Conservation (phyloP, 2,888 invertebrate species). For the Lucinisca nassula region DNA sequence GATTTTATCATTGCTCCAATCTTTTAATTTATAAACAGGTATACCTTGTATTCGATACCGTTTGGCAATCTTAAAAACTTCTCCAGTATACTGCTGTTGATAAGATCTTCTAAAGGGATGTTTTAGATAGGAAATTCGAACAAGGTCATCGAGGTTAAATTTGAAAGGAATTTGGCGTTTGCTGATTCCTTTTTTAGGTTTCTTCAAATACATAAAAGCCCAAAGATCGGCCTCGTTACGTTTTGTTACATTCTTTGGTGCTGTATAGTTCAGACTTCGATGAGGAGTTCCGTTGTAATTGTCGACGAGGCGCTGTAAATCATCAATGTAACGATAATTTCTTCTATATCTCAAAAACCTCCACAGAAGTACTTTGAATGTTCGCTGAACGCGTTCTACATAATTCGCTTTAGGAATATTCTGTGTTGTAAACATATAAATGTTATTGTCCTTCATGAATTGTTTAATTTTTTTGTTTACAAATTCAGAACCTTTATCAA, state of each 20-base stretch:
- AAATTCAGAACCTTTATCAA: too few relatives aligned
- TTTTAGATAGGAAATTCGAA: slow-evolving; percentile 23
- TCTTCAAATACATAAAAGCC: not conserved
- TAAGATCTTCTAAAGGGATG: slow-evolving; percentile 18
- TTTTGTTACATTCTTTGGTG: slow-evolving; percentile 4
- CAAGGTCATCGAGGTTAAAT: slow-evolving; percentile 11
- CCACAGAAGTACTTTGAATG: too few relatives aligned
- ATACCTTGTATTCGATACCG: not conserved
- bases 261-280: slow-evolving; percentile 6
- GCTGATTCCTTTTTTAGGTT: not conserved
- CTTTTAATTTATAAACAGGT: not conserved
- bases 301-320: slow-evolving; percentile 15
- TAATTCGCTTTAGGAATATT: too few relatives aligned
- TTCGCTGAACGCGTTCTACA: too few relatives aligned
- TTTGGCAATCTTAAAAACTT: slow-evolving; percentile 11
- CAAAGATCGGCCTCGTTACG: slow-evolving; percentile 30
- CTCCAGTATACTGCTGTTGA: slow-evolving; percentile 17
- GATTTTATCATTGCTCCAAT: slow-evolving; percentile 6
- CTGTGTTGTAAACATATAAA: too few relatives aligned
- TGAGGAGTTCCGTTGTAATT: slow-evolving; percentile 19
- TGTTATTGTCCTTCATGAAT: too few relatives aligned
- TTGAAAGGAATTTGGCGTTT: not conserved
- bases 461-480: too few relatives aligned
- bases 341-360: too few relatives aligned
- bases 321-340: slow-evolving; percentile 22